Evolutionary conservation across 2,113 vertebrate species (phyloP), one percentile per base, ranked within the genome.

Genomic region (Eidolon helvum): DNA sequence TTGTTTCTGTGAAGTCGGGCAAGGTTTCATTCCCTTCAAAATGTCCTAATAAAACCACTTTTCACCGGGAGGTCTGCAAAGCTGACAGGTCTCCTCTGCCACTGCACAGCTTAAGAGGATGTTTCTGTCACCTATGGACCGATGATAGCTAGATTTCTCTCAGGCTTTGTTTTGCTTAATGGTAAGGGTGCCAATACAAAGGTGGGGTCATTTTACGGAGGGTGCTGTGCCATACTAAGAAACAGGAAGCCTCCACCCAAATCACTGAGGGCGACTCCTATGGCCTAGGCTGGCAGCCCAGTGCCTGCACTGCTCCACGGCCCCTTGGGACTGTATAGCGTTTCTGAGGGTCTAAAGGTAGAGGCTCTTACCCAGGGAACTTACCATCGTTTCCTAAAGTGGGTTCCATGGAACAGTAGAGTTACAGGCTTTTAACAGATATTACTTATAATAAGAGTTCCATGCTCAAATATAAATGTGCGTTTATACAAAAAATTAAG

Each of bases 21-120:
- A 95, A 87, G 11, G 18, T 78, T 61, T 59, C 21, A 48, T 48
- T 87, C 16, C 78, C 57, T 75, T 87, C 43, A 78, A 95, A 87
- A 83, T 72, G n/a, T 11, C 72, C 9, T 55, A 10, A 24, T 61
- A 38, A 69, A 77, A 79, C 26, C 35, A 7, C 19, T 61, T 94
- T 95, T 80, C 50, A 14, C 21, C 7, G 12, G 66, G 59, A 65
- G 83, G 35, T 38, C 4, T 5, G 22, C 38, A 12, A 8, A 82
- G 40, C 38, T 69, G 30, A 75, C 4, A n/a, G 50, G 12, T 5
- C 16, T 28, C 55, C 38, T 22, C 22, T 55, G 30, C 26, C 21
- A 0, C 16, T 45, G 26, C 30, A 22, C 24, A 28, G n/a, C 38
- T 33, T 53, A 14, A 22, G 50, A 59, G 28, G 22, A 24, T 2